Conservation (phyloP, 2,113 vertebrate genomes). For the Microcebus griseorufus region DNA sequence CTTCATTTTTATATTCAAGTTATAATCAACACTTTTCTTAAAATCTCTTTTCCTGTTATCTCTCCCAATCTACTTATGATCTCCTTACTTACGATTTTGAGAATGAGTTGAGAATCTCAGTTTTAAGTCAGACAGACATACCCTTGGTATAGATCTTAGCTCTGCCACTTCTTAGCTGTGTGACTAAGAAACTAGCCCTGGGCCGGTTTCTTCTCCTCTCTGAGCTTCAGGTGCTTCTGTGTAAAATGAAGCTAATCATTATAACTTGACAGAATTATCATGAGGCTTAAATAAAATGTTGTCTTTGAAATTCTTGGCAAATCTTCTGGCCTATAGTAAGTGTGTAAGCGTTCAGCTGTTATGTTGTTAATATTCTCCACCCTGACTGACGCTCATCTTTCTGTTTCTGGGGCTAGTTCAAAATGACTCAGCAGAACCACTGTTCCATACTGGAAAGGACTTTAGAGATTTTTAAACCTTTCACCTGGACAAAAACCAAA, state of each 20-base stretch:
- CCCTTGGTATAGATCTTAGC: not conserved
- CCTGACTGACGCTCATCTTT: not conserved
- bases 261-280: not conserved
- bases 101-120: not conserved
- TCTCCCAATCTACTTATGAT: not conserved
- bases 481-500: not conserved
- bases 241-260: not conserved
- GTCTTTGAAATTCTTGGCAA: not conserved
- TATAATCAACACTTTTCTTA: not conserved
- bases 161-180: not conserved
- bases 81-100: not conserved
- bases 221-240: not conserved
- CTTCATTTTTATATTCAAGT: not conserved
- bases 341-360: not conserved
- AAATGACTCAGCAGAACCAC: not conserved
- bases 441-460: not conserved
- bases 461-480: not conserved
- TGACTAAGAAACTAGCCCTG: not conserved
- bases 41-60: not conserved
- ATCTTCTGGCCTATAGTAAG: no score
- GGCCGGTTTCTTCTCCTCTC: not conserved
- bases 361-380: not conserved
- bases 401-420: not conserved
- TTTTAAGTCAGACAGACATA: not conserved
- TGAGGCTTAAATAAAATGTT: not conserved